Evolutionary conservation across 2,797 vertebrate species (phyloP), one percentile per base, ranked within the genome.

Genomic region (Prionace glauca): DNA sequence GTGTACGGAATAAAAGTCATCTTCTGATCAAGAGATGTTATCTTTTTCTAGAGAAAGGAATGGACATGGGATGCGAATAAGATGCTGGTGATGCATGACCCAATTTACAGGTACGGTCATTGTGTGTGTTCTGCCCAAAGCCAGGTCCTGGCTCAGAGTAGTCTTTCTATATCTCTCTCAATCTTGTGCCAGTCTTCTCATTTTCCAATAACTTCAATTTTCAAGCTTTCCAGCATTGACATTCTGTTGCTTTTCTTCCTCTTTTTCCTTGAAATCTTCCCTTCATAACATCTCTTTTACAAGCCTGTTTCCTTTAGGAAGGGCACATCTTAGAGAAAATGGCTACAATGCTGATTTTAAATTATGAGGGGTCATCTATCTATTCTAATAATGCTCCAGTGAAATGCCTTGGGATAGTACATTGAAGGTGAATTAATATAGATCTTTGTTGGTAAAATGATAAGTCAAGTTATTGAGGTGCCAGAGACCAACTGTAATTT

Each of bases 11-110:
- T 41, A 20, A 24, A 41, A 22, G 20, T 36, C 20, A 26, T 1
- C 86, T 41, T 20, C 69, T 92, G 22, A 92, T 92, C n/a, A 92
- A 50, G 56, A 26, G 93, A 16, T 56, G 11, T 94, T 18, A 32
- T 93, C 65, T 77, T 72, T 29, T 60, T 95, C 36, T 97, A 98
- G 98, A 98, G 98, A 69, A 98, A 98, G 97, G 98, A 98, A 96
- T 98, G 98, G 98, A 97, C 97, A 0, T 98, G 98, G 98, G 98
- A 98, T 0, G 98, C 98, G 96, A 98, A 97, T 96, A 98, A 98
- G 96, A 98, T 98, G 98, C 96, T 98, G 96, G 97, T 98, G 97
- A 98, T 98, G 98, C 98, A 98, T 0, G 98, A 98, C 95, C 98
- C 98, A 0, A 98, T 98, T 95, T 98, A 98, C 97, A 98, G 98